phyloP scores from a whole-genome alignment of 2,797 vertebrate genomes.

The Propithecus deckenii region DNA sequence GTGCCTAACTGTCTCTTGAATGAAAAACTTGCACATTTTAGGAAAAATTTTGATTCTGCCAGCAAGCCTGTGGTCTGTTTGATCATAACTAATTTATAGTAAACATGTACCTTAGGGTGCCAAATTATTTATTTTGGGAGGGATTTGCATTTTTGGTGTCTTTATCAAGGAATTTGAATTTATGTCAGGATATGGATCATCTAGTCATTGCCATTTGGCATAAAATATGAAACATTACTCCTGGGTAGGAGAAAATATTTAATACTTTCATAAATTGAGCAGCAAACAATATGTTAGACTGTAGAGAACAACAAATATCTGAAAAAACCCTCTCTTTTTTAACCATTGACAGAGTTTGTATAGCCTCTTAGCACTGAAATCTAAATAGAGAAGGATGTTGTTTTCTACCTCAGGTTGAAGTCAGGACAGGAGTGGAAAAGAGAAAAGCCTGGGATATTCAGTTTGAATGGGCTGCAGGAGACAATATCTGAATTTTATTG shows the following conservation, averaged over 20 bases:
- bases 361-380: neutral
- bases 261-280: too few relatives aligned
- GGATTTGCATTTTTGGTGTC: constrained; percentile 18
- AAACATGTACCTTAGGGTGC: neutral
- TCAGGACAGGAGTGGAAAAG: neutral
- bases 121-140: neutral
- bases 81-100: neutral
- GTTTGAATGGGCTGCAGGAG: neutral
- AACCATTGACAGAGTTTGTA: neutral
- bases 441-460: neutral
- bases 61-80: neutral
- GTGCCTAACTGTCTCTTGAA: neutral
- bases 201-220: neutral
- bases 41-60: neutral
- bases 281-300: too few relatives aligned
- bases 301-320: too few relatives aligned
- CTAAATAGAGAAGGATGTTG: neutral
- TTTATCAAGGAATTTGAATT: constrained; percentile 32
- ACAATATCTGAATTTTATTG: neutral
- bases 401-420: neutral
- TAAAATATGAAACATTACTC: constrained; percentile 34
- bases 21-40: neutral
- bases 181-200: neutral
- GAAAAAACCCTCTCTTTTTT: neutral
- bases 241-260: neutral